Base-by-base conservation (phyloP, 2,113 vertebrate genomes). In the Lamprologus lemairii region DNA sequence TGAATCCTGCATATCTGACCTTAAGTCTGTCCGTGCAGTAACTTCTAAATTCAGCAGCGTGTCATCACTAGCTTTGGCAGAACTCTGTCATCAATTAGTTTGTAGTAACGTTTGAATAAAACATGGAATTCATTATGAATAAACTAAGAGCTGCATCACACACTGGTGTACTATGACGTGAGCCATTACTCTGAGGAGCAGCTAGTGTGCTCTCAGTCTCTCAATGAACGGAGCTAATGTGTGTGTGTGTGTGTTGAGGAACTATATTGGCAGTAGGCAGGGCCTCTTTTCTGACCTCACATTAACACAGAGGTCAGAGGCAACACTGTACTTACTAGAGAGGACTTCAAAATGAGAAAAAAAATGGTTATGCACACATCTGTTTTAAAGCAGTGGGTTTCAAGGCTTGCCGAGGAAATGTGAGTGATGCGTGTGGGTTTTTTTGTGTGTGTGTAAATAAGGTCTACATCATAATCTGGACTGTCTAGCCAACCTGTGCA, bases 281-380 rank as follows among this genome's bases (percentile, higher is more conserved):
- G 57, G 71, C 83, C 87, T 86, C 47, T 83, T 83, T 33, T 78
- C 49, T 91, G 80, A 53, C 60, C 84, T 82, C 53, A 31, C 83
- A 13, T 87, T 78, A 90, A 68, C 84, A 86, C 84, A 40, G 42
- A 88, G 91, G 88, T 92, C 88, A 78, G 88, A 86, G 80, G 71
- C 87, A 87, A 80, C 54, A 35, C 40, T 23, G 7, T 51, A 81
- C 87, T 86, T 84, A 49, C 71, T 11, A 84, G n/a, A 75, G 79
- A 47, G 23, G 14, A 28, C 53, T 51, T 80, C 49, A 33, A 57
- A 86, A 81, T 40, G 14, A 63, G 45, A 82, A 60, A 68, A 80
- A 81, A 45, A 80, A 63, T 63, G 9, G 17, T 40, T 16, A 81
- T 16, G 58, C 33, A 45, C 63, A 90, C 88, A 90, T 92, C 85